A percentile compares a stretch with the other conserved stretches of the same genome.
Evolutionary conservation across 1,140 invertebrate genomes (phyloP).

Genomic region (Stegodyphus mimosarum): DNA sequence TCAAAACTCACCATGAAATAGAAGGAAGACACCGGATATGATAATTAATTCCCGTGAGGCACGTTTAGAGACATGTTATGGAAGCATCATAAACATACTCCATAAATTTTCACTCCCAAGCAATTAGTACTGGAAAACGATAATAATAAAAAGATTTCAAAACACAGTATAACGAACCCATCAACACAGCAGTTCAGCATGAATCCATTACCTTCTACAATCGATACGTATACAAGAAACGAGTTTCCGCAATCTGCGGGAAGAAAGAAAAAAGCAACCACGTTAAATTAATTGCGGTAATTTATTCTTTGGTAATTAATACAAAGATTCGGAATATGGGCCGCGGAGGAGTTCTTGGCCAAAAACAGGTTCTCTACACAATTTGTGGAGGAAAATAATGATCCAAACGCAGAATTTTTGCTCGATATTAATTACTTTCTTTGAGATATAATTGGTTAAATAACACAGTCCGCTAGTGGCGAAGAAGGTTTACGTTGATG

Average conservation of each 20-base stretch:
- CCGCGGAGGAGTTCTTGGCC: slow-evolving; percentile 11
- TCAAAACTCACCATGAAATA: too few species aligned
- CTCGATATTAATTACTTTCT: slow-evolving; percentile 29
- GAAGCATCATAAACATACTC: neutral
- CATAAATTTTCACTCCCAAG: slow-evolving; percentile 26
- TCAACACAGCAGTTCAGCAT: neutral
- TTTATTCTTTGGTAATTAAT: slow-evolving; percentile 52
- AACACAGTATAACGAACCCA: slow-evolving; percentile 31
- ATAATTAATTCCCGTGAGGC: too few species aligned
- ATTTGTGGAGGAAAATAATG: slow-evolving; percentile 10
- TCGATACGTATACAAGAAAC: too few species aligned
- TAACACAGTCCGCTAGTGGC: neutral
- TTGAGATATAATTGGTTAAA: slow-evolving; percentile 23
- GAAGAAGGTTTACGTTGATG: neutral
- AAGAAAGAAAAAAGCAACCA: neutral
- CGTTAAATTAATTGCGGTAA: slow-evolving; percentile 38
- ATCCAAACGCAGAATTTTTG: neutral
- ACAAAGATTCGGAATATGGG: slow-evolving; percentile 16
- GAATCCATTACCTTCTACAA: neutral
- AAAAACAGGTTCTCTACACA: slow-evolving; percentile 23
- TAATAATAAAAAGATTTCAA: slow-evolving; percentile 40
- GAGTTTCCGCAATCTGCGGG: too few species aligned
- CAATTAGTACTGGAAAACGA: slow-evolving; percentile 39
- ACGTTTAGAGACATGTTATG: neutral
- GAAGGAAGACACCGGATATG: too few species aligned